phyloP scores from a whole-genome alignment of 2,113 vertebrate species.

The Myiopsitta monachus region DNA sequence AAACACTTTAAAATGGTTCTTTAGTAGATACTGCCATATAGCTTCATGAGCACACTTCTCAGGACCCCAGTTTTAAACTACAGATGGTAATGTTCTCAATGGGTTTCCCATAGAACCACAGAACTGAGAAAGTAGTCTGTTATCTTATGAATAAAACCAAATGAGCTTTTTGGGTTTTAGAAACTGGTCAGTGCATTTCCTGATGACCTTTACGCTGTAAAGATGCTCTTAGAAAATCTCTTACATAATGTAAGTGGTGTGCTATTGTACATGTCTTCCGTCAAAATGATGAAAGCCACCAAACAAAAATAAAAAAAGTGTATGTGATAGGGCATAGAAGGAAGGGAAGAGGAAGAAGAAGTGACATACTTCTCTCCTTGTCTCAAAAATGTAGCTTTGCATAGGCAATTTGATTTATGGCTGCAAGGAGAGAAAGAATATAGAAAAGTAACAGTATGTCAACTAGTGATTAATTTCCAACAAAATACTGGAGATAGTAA shows the following conservation, averaged over 20 bases:
- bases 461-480: neutral
- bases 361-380: neutral
- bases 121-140: neutral
- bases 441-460: neutral
- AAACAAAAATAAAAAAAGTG: neutral
- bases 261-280: neutral
- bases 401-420: neutral
- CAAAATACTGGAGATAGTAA: neutral
- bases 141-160: neutral
- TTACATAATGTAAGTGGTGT: neutral
- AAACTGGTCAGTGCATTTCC: neutral
- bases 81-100: neutral
- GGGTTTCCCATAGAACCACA: neutral
- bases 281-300: neutral
- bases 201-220: neutral
- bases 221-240: neutral
- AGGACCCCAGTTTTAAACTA: neutral
- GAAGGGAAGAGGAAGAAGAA: neutral
- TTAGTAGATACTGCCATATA: neutral
- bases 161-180: neutral
- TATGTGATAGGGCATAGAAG: too few species aligned
- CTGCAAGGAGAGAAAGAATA: neutral
- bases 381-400: neutral
- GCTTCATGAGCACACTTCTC: neutral
- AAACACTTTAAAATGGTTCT: neutral